Conservation (phyloP, 2,888 invertebrate species). For the Neocrepidodera transversa region DNA sequence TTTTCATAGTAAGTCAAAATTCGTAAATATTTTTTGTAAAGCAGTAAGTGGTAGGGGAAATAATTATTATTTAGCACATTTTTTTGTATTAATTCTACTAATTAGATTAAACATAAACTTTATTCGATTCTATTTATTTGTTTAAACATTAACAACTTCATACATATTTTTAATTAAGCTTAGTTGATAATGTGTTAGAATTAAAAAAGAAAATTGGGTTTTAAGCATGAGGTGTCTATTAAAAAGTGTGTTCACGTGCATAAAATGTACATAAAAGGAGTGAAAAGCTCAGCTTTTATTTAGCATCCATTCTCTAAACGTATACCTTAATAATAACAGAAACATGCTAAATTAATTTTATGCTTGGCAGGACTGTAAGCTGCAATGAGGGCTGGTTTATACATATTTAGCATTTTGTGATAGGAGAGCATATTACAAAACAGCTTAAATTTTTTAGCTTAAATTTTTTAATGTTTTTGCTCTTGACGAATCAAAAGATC, state of each 20-base stretch:
- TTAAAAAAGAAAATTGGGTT: background rate
- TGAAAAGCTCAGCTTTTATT: conserved; percentile 3
- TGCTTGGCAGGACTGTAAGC: conserved; percentile 15
- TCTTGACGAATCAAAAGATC: conserved; percentile 11
- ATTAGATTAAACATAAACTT: no score
- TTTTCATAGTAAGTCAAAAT: no score
- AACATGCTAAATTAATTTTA: conserved; percentile 21
- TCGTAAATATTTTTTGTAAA: no score
- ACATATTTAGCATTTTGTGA: background rate
- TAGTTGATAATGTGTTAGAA: no score
- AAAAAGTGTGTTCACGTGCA: conserved; percentile 6
- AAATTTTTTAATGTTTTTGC: conserved; percentile 3
- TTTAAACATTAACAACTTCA: no score
- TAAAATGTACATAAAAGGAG: background rate
- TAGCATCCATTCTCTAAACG: conserved; percentile 7
- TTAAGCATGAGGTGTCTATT: background rate
- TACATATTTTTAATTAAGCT: no score
- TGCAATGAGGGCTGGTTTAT: conserved; percentile 4
- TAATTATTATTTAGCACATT: no score
- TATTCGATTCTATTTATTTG: no score
- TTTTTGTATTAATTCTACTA: no score
- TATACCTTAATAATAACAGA: conserved; percentile 24
- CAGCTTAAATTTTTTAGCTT: background rate
- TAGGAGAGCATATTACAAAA: background rate
- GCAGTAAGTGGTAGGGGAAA: no score